Evolutionary conservation across 64 coral and sea anemone genomes (phyloP).

Genomic region (Pocillopora verrucosa): DNA sequence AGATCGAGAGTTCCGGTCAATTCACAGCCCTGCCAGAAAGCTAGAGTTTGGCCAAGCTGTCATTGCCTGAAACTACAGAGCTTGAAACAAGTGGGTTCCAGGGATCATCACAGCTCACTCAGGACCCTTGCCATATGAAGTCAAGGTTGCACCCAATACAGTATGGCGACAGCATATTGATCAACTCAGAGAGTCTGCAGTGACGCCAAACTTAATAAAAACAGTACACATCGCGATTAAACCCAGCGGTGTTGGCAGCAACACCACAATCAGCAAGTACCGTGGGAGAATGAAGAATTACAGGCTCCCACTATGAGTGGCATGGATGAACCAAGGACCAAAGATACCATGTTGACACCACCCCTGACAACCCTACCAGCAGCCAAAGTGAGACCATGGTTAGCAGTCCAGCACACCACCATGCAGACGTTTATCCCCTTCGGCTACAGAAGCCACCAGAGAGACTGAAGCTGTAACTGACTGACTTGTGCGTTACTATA

Average conservation of each 20-base stretch:
- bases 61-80: neutral
- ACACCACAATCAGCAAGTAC: neutral
- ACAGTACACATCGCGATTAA: neutral
- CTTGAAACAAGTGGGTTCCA: neutral
- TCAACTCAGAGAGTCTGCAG: too few relatives aligned
- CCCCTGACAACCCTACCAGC: neutral
- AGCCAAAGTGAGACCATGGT: neutral
- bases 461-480: slow-evolving; percentile 42
- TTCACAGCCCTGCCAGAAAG: slow-evolving; percentile 12
- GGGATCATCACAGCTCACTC: slow-evolving; percentile 34
- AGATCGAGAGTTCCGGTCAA: slow-evolving; percentile 3
- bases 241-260: neutral
- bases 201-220: neutral
- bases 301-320: neutral
- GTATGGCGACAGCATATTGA: too few relatives aligned
- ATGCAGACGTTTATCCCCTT: slow-evolving; percentile 23
- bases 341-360: neutral
- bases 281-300: neutral
- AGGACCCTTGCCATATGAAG: slow-evolving; percentile 31
- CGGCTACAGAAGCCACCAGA: slow-evolving; percentile 26
- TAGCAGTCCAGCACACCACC: slow-evolving; percentile 26
- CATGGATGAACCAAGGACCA: neutral
- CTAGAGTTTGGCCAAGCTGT: neutral
- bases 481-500: neutral
- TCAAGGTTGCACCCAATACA: too few relatives aligned